A percentile compares a stretch with the other conserved stretches of the same genome.
Evolutionary conservation across 2,797 vertebrate genomes (phyloP).

Genomic region (Sternotherus odoratus): DNA sequence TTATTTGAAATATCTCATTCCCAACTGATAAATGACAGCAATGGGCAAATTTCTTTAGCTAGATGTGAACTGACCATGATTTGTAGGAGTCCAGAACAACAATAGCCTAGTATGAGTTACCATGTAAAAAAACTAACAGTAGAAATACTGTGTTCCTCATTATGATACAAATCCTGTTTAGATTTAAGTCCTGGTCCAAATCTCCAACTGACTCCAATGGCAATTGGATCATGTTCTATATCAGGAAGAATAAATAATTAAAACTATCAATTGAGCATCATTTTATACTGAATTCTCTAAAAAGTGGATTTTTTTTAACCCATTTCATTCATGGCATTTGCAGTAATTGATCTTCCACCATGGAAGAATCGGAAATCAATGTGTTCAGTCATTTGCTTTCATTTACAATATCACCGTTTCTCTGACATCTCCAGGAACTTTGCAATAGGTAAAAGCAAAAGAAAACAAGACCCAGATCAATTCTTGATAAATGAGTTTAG

Average conservation of each 20-base stretch:
- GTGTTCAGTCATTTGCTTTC: not conserved
- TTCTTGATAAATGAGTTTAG: not conserved
- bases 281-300: not conserved
- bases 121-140: not conserved
- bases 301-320: not conserved
- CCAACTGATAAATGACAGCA: constrained; percentile 60
- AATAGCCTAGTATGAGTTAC: not conserved
- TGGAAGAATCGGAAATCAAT: constrained; percentile 44
- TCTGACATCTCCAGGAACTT: not conserved
- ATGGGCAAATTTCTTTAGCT: constrained; percentile 57
- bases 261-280: not conserved
- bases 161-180: not conserved
- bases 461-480: not conserved
- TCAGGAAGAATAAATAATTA: not conserved
- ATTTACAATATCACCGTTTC: not conserved
- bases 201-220: not conserved
- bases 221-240: not conserved
- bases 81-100: constrained; percentile 22
- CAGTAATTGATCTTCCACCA: constrained; percentile 39
- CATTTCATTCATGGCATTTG: not conserved
- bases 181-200: not conserved
- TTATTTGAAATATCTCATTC: constrained; percentile 71
- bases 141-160: constrained; percentile 2
- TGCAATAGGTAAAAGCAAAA: constrained; percentile 8
- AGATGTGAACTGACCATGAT: constrained; percentile 54